phyloP scores from a whole-genome alignment of 2,113 vertebrate genomes.

The Cavia porcellus region DNA sequence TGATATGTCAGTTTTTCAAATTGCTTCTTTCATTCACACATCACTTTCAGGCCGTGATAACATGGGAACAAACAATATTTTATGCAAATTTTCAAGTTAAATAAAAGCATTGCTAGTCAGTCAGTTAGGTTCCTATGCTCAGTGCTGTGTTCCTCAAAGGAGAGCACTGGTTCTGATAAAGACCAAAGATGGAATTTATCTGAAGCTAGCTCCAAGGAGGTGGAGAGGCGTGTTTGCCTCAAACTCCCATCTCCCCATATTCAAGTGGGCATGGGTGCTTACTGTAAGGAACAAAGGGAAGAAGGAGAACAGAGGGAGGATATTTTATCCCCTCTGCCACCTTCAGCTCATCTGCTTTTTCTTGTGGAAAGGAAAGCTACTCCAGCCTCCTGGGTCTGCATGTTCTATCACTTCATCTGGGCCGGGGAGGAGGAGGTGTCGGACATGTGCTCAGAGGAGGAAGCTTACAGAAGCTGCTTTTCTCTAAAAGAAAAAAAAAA shows the following conservation, averaged over 20 bases:
- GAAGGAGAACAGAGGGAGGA: neutral
- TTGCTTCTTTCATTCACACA: conserved; percentile 7
- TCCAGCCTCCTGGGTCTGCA: neutral
- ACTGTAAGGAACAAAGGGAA: neutral
- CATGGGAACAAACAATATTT: neutral
- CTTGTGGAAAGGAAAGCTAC: neutral
- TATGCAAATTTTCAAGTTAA: conserved; percentile 3
- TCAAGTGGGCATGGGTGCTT: neutral
- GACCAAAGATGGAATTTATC: neutral
- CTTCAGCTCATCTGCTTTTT: neutral
- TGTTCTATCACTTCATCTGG: neutral
- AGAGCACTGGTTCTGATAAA: neutral
- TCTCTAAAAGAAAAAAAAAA: neutral
- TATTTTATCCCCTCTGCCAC: neutral
- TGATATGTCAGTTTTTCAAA: neutral
- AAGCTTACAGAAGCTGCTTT: neutral
- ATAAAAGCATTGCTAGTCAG: neutral
- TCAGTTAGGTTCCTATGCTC: neutral
- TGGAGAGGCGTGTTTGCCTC: no score
- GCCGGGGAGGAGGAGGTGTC: neutral
- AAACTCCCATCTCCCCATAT: no score
- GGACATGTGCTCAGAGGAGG: neutral
- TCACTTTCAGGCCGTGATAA: neutral
- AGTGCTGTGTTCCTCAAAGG: neutral
- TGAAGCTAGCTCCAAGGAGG: neutral